Percentiles rank a stretch among this genome's conserved stretches.
These are phyloP conservation scores for Ophion ellenae DNA, from an alignment of 2,888 invertebrate species.

Conservation along the genomic window DNA sequence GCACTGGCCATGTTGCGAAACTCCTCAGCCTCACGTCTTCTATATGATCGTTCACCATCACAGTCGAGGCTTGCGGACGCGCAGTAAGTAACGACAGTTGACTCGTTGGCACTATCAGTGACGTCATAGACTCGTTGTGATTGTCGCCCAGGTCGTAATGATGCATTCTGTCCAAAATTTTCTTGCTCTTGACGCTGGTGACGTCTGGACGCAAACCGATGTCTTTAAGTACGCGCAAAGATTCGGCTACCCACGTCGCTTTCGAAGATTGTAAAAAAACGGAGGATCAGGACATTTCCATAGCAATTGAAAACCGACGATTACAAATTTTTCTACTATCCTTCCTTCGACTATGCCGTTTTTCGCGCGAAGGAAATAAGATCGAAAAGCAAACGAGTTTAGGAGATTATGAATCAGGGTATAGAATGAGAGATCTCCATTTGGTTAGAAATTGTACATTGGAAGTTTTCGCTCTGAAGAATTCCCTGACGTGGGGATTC, in stretches of 20 bases:
- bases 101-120: conserved; percentile 38
- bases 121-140: conserved; percentile 71
- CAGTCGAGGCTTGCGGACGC: conserved; percentile 54
- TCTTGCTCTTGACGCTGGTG: conserved; percentile 37
- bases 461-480: too few relatives aligned
- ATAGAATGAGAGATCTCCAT: too few relatives aligned
- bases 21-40: conserved; percentile 89
- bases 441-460: too few relatives aligned
- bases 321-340: background rate
- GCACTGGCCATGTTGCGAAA: conserved; percentile 88
- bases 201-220: background rate
- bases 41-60: conserved; percentile 74
- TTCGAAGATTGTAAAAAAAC: conserved; percentile 14
- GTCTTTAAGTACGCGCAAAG: background rate
- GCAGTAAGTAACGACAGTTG: background rate
- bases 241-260: background rate
- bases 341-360: background rate
- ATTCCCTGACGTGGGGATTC: too few relatives aligned
- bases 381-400: background rate
- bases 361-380: background rate
- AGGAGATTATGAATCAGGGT: too few relatives aligned
- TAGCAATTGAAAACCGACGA: background rate
- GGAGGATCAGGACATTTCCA: background rate
- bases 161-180: conserved; percentile 76
- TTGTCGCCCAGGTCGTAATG: conserved; percentile 70